phyloP scores from a whole-genome alignment of 1,140 invertebrate genomes.

The Diorhabda carinulata region DNA sequence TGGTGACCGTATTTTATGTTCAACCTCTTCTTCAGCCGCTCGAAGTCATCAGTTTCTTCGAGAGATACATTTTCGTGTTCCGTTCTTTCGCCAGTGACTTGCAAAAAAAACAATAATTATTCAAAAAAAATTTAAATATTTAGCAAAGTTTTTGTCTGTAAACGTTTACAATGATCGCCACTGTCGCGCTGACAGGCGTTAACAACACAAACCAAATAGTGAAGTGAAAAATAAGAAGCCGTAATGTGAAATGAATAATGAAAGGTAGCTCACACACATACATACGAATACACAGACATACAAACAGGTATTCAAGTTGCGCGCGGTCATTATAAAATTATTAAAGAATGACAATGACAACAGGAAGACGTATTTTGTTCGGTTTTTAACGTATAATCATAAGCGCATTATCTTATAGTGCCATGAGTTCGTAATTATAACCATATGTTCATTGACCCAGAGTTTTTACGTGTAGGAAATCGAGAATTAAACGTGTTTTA shows the following conservation, averaged over 20 bases:
- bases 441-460: constrained; percentile 42
- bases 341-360: constrained; percentile 47
- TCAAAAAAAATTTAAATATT: too few species aligned
- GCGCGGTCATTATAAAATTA: constrained; percentile 44
- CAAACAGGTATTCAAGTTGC: constrained; percentile 3
- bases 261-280: constrained; percentile 19
- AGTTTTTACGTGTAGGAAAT: constrained; percentile 31
- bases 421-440: constrained; percentile 42
- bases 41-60: too few species aligned
- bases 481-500: constrained; percentile 31
- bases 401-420: constrained; percentile 41
- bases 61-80: too few species aligned
- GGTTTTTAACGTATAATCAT: constrained; percentile 47
- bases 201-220: too few species aligned
- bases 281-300: too few species aligned
- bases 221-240: not conserved
- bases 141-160: too few species aligned
- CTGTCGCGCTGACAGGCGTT: too few species aligned
- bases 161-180: too few species aligned
- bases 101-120: too few species aligned
- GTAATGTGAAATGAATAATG: constrained; percentile 5
- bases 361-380: constrained; percentile 46
- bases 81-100: too few species aligned
- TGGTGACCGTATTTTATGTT: too few species aligned
- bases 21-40: too few species aligned